Base-by-base conservation (phyloP, 2,797 vertebrate species). In the Perodicticus potto region DNA sequence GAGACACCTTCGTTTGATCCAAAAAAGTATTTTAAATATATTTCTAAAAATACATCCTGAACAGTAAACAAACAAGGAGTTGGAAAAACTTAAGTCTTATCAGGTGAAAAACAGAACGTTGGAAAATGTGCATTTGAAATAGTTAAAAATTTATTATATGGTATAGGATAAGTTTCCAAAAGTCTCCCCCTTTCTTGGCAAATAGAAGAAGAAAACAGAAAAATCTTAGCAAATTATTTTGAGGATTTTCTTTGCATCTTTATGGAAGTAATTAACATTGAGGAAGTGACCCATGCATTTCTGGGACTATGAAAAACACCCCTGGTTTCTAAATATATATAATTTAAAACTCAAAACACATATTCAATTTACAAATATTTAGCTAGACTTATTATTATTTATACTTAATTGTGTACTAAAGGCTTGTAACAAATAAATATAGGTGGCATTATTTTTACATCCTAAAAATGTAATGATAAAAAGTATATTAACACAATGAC, bases 1-100 rank as follows among this genome's bases (percentile, higher is more conserved):
- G 96, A 98, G 97, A 98, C 95, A 98, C 96, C 97, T 98, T 98
- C 97, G 97, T 98, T 98, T 98, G 98, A 98, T 98, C 95, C 95
- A 96, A 97, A 98, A 98, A 98, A 97, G 97, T 96, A 96, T 98
- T 98, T 97, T 86, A 98, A 98, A 97, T 95, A 76, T 91, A 96
- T 97, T 93, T 90, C 69, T 97, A 37, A 95, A 98, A 96, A 95
- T 84, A 87, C 3, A 80, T 97, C 96, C 78, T 93, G 97, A 97
- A 95, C 40, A 94, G 96, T 98, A 98, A 96, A 97, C 91, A 98
- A 82, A 98, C 94, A 77, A 98, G 88, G 92, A 98, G 63, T 96
- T 97, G 97, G 94, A 97, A 97, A 94, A 97, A 74, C 70, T 94
- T 97, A 72, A 14, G n/a, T 85, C 89, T 97, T 98, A 94, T 86